Evolutionary conservation across 2,113 vertebrate species (phyloP).

Genomic region (Nipponia nippon): DNA sequence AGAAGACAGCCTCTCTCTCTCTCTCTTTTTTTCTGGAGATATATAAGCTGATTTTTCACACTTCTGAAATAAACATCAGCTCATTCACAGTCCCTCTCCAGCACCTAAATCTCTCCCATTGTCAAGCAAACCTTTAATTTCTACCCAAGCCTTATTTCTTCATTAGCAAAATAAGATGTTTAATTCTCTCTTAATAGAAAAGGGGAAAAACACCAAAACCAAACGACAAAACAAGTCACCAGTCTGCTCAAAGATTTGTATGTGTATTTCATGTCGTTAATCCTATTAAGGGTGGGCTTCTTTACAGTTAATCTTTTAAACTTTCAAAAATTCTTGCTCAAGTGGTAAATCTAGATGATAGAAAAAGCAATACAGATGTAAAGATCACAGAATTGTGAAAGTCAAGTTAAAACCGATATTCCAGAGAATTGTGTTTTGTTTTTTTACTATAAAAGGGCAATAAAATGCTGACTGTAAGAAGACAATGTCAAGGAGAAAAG

Average conservation of each 20-base stretch:
- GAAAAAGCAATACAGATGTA: slow-evolving; percentile 31
- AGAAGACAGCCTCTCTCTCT: slow-evolving; percentile 78
- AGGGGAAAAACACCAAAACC: not conserved
- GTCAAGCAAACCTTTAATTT: slow-evolving; percentile 31
- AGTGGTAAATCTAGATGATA: slow-evolving; percentile 37
- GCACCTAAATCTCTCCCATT: slow-evolving; percentile 51
- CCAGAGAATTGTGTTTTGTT: slow-evolving; percentile 65
- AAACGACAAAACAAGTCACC: not conserved
- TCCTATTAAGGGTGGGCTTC: slow-evolving; percentile 33
- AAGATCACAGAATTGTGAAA: slow-evolving; percentile 35
- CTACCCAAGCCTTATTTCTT: slow-evolving; percentile 47
- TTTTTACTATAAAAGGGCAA: slow-evolving; percentile 97
- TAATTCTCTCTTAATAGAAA: slow-evolving; percentile 51
- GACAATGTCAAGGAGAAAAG: slow-evolving; percentile 98
- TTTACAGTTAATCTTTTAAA: slow-evolving; percentile 33
- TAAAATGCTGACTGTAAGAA: slow-evolving; percentile 92
- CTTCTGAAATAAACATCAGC: slow-evolving; percentile 70
- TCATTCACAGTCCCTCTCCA: slow-evolving; percentile 52
- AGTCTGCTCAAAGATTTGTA: not conserved
- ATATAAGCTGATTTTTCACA: slow-evolving; percentile 75
- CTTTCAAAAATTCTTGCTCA: slow-evolving; percentile 39
- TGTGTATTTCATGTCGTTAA: slow-evolving; percentile 2
- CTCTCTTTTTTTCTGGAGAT: slow-evolving; percentile 67
- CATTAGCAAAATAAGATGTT: slow-evolving; percentile 58
- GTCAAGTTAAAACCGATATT: slow-evolving; percentile 36